Percentiles rank a stretch among this genome's conserved stretches.
These are phyloP conservation scores for Lagopus leucura DNA, from an alignment of 2,113 vertebrate genomes.

Conservation along the genomic window DNA sequence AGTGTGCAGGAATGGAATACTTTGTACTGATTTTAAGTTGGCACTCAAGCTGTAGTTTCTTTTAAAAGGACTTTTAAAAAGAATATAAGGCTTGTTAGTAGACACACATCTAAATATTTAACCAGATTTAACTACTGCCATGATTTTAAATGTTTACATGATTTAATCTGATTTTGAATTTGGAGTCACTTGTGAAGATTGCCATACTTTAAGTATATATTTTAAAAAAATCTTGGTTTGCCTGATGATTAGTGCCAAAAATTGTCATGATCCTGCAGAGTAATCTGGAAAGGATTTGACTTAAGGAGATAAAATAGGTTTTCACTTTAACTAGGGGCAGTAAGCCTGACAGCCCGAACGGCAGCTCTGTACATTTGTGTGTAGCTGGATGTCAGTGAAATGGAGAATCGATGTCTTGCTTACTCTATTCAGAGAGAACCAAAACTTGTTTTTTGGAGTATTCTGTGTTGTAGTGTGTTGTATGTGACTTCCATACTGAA, in stretches of 20 bases:
- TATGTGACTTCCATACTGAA: background rate
- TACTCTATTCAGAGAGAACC: background rate
- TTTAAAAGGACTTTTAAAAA: background rate
- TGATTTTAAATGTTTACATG: background rate
- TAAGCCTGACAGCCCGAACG: conserved; percentile 41
- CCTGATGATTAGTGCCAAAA: conserved; percentile 40
- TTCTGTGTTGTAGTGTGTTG: background rate
- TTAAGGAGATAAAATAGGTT: conserved; percentile 38
- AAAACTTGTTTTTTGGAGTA: background rate
- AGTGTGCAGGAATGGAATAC: background rate
- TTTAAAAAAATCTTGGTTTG: background rate
- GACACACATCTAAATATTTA: background rate
- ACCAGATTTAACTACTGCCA: background rate
- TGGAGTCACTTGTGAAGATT: conserved; percentile 38
- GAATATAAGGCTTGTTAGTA: background rate
- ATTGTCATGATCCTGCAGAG: conserved; percentile 34
- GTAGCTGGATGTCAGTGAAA: conserved; percentile 13
- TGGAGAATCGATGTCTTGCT: background rate
- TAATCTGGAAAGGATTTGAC: conserved; percentile 64
- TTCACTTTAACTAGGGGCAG: background rate
- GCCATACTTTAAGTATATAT: conserved; percentile 3
- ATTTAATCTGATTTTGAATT: conserved; percentile 32
- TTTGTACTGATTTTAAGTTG: background rate
- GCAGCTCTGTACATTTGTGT: background rate
- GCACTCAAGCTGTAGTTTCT: background rate